Evolutionary conservation across 1,140 invertebrate species (phyloP).

Genomic region (Vanessa atalanta): DNA sequence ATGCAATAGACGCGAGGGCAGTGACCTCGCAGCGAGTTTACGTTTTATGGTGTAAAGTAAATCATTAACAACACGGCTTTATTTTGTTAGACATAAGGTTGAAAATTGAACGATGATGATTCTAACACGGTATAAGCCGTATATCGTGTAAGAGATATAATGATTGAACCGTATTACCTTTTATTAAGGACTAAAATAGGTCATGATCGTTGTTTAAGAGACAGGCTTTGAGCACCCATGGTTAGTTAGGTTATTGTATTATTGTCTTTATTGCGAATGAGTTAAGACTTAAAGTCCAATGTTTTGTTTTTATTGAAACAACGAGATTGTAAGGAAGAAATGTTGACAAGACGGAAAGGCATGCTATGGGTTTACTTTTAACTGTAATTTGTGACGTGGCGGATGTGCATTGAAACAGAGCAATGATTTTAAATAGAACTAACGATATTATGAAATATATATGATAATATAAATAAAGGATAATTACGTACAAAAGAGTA

Average conservation of each 20-base stretch:
- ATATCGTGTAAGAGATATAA: slow-evolving; percentile 11
- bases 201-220: slow-evolving; percentile 18
- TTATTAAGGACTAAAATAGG: slow-evolving; percentile 27
- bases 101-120: neutral
- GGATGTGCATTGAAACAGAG: slow-evolving; percentile 10
- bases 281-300: neutral
- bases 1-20: slow-evolving; percentile 44
- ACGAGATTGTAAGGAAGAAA: slow-evolving; percentile 22
- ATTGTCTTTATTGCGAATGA: slow-evolving; percentile 2
- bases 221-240: slow-evolving; percentile 14
- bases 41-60: slow-evolving; percentile 44
- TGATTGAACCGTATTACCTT: slow-evolving; percentile 26
- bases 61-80: slow-evolving; percentile 20
- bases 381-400: slow-evolving; percentile 26
- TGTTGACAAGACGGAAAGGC: slow-evolving; percentile 30
- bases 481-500: too few species aligned
- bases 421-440: slow-evolving; percentile 13
- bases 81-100: neutral
- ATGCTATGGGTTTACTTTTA: slow-evolving; percentile 29
- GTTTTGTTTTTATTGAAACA: neutral
- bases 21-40: slow-evolving; percentile 52
- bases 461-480: too few species aligned
- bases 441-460: neutral
- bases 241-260: neutral
- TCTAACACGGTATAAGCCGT: slow-evolving; percentile 5